Conservation (phyloP, 2,113 vertebrate genomes). For the Sardina pilchardus region DNA sequence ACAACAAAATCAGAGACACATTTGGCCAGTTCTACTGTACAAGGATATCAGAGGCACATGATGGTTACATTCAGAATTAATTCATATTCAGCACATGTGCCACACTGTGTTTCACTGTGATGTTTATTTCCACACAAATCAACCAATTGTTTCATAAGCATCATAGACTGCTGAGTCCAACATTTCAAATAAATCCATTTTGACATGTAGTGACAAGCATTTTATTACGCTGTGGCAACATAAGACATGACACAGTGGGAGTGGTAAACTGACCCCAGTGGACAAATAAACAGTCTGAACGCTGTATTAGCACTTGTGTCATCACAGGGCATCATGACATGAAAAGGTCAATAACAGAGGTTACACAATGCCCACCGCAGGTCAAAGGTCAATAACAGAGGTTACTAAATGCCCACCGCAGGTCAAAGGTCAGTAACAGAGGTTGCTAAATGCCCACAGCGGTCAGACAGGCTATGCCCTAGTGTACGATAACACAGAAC, state of each 20-base stretch:
- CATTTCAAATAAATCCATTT: slow-evolving; percentile 23
- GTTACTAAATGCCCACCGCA: too few species aligned
- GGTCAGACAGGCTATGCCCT: too few species aligned
- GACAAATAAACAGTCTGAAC: neutral
- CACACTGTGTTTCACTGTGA: slow-evolving; percentile 41
- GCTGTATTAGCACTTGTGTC: neutral
- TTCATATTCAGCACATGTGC: slow-evolving; percentile 8
- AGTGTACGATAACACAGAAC: too few species aligned
- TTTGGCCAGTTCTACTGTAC: too few species aligned
- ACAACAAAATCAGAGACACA: too few species aligned
- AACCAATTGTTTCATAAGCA: slow-evolving; percentile 57
- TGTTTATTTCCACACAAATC: slow-evolving; percentile 70
- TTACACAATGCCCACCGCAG: neutral
- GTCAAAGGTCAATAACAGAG: neutral
- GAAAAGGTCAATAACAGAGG: neutral
- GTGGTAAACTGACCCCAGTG: neutral
- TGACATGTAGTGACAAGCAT: slow-evolving; percentile 40
- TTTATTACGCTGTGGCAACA: neutral
- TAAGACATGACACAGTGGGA: neutral
- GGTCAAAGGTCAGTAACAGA: neutral
- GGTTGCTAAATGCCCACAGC: neutral
- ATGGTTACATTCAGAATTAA: neutral
- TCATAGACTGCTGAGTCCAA: slow-evolving; percentile 40
- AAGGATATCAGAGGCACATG: neutral
- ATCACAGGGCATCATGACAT: neutral